A percentile compares a stretch with the other conserved stretches of the same genome.
Conservation (phyloP, 2,888 invertebrate species). For the Serripes groenlandicus region DNA sequence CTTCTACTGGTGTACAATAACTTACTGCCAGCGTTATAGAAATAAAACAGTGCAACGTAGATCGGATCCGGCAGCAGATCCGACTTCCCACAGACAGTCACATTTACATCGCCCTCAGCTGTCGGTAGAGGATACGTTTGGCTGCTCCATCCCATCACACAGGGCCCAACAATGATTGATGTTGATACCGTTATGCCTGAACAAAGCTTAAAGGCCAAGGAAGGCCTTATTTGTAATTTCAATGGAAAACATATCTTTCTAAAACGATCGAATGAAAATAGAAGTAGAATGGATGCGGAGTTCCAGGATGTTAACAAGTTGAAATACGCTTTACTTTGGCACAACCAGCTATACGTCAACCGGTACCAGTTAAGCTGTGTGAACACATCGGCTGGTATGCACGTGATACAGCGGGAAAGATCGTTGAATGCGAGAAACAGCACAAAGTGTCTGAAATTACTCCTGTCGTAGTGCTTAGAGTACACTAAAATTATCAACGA, state of each 20-base stretch:
- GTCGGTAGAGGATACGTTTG: background rate
- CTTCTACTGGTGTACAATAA: too few species aligned
- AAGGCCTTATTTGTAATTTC: constrained; percentile 11
- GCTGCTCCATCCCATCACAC: background rate
- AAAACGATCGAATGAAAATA: constrained; percentile 8
- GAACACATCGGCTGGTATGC: constrained; percentile 4
- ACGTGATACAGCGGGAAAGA: background rate
- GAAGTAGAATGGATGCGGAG: constrained; percentile 9
- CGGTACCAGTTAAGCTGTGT: constrained; percentile 11
- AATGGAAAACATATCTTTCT: constrained; percentile 14
- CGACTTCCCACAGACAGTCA: background rate
- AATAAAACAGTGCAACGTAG: background rate
- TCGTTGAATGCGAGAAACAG: constrained; percentile 1
- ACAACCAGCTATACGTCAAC: background rate
- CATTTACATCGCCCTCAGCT: background rate
- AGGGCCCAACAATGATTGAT: background rate
- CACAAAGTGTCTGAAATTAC: constrained; percentile 19
- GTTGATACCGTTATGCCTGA: background rate
- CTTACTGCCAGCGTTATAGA: constrained; percentile 5
- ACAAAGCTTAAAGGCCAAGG: background rate
- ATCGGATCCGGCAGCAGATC: background rate
- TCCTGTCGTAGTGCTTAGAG: background rate
- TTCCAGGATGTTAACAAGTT: constrained; percentile 9
- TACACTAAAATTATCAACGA: constrained; percentile 2
- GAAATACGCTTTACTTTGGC: constrained; percentile 4